Percentiles rank a stretch among this genome's conserved stretches.
Conservation (phyloP, 1,140 invertebrate species). For the Argopecten irradians region DNA sequence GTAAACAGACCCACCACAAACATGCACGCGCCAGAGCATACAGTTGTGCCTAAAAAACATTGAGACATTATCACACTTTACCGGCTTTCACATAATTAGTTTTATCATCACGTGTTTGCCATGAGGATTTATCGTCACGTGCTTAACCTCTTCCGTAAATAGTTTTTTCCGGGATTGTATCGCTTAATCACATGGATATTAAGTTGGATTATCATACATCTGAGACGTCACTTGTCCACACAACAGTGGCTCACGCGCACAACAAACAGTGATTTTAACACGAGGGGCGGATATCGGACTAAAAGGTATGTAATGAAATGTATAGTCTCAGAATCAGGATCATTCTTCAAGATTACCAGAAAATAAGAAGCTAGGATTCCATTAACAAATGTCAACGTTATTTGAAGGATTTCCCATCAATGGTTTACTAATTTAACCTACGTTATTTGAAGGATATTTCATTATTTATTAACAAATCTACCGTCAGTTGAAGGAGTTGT, state of each 20-base stretch:
- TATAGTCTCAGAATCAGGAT: neutral
- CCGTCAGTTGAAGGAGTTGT: too few species aligned
- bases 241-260: neutral
- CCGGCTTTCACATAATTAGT: neutral
- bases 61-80: slow-evolving; percentile 7
- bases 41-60: neutral
- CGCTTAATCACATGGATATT: neutral
- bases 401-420: too few species aligned
- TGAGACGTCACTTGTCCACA: neutral
- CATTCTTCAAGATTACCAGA: too few species aligned
- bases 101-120: neutral
- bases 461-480: too few species aligned
- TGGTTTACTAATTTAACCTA: too few species aligned
- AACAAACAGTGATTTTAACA: neutral
- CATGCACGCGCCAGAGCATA: neutral
- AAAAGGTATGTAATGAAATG: neutral
- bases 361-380: too few species aligned
- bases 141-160: neutral
- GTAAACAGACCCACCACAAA: neutral
- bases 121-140: neutral
- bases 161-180: too few species aligned
- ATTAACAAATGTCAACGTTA: too few species aligned
- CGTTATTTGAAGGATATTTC: too few species aligned
- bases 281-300: neutral
- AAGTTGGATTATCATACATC: neutral